phyloP scores from a whole-genome alignment of 2,797 vertebrate genomes.

The Sparus aurata region DNA sequence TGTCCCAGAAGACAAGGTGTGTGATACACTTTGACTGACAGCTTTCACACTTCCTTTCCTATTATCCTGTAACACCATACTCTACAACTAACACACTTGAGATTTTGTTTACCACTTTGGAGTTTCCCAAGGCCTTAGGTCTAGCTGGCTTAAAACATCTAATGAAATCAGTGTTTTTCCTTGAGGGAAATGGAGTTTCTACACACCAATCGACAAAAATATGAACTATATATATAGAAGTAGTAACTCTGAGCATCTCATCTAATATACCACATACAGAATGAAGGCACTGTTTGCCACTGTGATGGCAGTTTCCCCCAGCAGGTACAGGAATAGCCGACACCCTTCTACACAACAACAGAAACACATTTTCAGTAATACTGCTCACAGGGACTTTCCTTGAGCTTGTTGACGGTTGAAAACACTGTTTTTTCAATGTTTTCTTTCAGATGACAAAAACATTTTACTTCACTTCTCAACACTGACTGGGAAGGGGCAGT shows the following conservation, averaged over 20 bases:
- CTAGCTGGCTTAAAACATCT: neutral
- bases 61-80: neutral
- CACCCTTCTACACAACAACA: neutral
- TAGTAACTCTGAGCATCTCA: too few relatives aligned
- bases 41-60: neutral
- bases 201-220: neutral
- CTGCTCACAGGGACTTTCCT: slow-evolving; percentile 54
- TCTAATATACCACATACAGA: neutral
- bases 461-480: neutral
- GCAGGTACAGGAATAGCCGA: slow-evolving; percentile 7
- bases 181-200: neutral
- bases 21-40: neutral
- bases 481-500: neutral
- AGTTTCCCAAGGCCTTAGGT: slow-evolving; percentile 9
- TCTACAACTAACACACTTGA: neutral
- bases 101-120: neutral
- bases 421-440: neutral
- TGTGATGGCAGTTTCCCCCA: neutral
- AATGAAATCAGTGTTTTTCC: neutral
- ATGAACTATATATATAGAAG: neutral
- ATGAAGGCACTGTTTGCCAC: neutral
- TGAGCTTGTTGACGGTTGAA: neutral
- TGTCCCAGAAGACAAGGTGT: neutral
- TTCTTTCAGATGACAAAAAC: neutral
- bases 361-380: neutral